Evolutionary conservation across 2,888 invertebrate species (phyloP), one percentile per base, ranked within the genome.

Genomic region (Lycia hirtaria): DNA sequence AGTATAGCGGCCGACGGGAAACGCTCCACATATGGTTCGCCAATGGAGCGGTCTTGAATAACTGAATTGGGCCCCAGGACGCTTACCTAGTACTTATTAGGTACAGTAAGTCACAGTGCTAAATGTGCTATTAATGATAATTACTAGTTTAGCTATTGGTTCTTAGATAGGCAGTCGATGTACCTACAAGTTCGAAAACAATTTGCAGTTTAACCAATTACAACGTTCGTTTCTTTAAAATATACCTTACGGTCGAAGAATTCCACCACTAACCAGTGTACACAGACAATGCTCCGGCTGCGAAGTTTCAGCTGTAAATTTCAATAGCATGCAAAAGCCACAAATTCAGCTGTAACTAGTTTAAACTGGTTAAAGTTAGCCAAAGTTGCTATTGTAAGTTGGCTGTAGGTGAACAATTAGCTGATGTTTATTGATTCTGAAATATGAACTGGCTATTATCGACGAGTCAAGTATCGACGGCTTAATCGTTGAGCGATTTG

Each of bases 301-400:
- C 71, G 72, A 68, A 88, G 87, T 87, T 80, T 58, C 69, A 77
- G 81, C 83, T 81, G 88, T 90, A 90, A 90, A 90, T 89, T 88
- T 88, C 86, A 88, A 88, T 87, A 86, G 82, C 80, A 81, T 78
- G 83, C 83, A 82, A 83, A 87, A 78, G 83, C 87, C 83, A 87
- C 88, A 87, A 88, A 87, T 89, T 90, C 81, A 80, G 73, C 71
- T 68, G 74, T 75, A 76, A 78, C 80, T 75, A 75, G 83, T 79
- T 81, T 80, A 79, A 75, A 78, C 81, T 73, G 75, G 80, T 78
- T 80, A 75, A 83, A 86, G 81, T 86, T 83, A 72, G 76, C 72
- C 68, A 74, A 80, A 83, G 76, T 83, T 78, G 76, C 75, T 77
- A 71, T 71, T 76, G n/a, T n/a, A n/a, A n/a, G n/a, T n/a, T n/a